Conservation (phyloP, 2,113 vertebrate genomes). For the Percina caprodes region DNA sequence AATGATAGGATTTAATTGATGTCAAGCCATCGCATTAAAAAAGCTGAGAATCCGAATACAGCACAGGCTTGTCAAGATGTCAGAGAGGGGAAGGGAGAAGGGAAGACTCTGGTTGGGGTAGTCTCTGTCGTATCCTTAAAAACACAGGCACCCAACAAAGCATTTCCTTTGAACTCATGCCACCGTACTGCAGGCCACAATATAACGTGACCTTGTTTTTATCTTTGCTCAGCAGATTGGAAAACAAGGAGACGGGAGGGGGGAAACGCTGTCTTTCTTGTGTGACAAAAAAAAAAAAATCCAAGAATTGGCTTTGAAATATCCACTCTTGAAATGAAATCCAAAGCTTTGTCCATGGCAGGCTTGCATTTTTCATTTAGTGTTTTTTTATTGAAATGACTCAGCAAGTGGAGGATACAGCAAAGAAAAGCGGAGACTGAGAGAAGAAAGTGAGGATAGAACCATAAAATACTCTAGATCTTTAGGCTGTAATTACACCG, state of each 20-base stretch:
- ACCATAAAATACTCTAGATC: background rate
- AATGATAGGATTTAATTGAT: conserved; percentile 21
- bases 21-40: background rate
- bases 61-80: background rate
- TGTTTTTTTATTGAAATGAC: conserved; percentile 45
- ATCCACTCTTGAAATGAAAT: conserved; percentile 57
- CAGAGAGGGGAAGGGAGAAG: background rate
- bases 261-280: conserved; percentile 3
- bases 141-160: conserved; percentile 1
- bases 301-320: conserved; percentile 49
- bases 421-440: background rate
- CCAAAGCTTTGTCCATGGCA: conserved; percentile 33
- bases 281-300: background rate
- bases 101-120: conserved; percentile 11
- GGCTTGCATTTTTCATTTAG: conserved; percentile 30
- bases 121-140: conserved; percentile 32
- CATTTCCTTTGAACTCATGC: conserved; percentile 20
- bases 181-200: conserved; percentile 48
- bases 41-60: background rate
- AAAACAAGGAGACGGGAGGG: conserved; percentile 37
- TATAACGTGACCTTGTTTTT: conserved; percentile 58
- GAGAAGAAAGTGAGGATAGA: conserved; percentile 3
- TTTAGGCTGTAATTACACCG: background rate
- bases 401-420: conserved; percentile 39
- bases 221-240: conserved; percentile 62